Base-by-base conservation (phyloP, 1,140 invertebrate genomes). In the Calosoma granatense region DNA sequence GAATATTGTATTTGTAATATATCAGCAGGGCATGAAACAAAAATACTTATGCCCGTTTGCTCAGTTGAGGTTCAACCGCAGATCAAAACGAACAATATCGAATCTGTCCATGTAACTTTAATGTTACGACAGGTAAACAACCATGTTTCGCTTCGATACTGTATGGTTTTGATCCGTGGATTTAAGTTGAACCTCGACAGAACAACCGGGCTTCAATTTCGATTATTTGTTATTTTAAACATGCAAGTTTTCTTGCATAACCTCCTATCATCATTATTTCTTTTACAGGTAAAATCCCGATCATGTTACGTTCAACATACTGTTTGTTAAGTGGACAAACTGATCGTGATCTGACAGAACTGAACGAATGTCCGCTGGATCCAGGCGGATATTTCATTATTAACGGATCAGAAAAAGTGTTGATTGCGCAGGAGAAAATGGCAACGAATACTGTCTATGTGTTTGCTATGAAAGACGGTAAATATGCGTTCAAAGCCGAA, bases 381-480 rank as follows among this genome's bases (percentile, higher is more conserved):
- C 97, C 97, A 52, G 97, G 93, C 63, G 93, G 93, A 60, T 97
- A 97, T 71, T 97, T 97, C 63, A 92, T 97, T 64, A 95, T 97
- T 41, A 97, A 97, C 70, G 93, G 93, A 1, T 95, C 92, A 6
- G 93, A 97, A 76, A 97, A 97, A 72, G 93, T 92, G 56, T 74
- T 99, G 0, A 98, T 99, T 74, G 96, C 96, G 6, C 96, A 99
- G 74, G 96, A 99, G 72, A 98, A 98, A 76, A 99, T 99, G 96
- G 96, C 97, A 12, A 98, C 96, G 9, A 99, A 99, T 71, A 98
- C 95, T 55, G 97, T 99, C 1, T 99, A 99, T 76, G 97, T 99
- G 1, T 99, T 99, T 70, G 90, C 91, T 66, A 95, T 98, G 90
- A 99, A 98, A 76, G 90, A 92, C 70, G 90, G 91, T 54, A 99